Conservation (phyloP, 2,888 invertebrate species). For the Chesias legatella region DNA sequence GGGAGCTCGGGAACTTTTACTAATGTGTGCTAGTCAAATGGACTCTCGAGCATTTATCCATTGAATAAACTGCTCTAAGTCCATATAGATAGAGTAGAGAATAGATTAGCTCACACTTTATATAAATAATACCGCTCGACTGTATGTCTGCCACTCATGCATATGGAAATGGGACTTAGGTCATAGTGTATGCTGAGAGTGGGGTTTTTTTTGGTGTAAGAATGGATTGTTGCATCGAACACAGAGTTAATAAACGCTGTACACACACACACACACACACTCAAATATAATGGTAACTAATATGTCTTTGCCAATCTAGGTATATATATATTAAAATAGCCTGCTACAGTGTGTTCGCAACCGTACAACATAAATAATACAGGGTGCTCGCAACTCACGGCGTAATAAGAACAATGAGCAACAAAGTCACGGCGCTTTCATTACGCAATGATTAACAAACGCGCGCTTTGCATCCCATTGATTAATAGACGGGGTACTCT, state of each 20-base stretch:
- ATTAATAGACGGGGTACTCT: conserved; percentile 13
- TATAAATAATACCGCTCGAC: conserved; percentile 50
- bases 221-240: conserved; percentile 18
- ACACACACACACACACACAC: too few relatives aligned
- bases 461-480: conserved; percentile 16
- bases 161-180: conserved; percentile 75
- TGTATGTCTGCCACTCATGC: conserved; percentile 66
- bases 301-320: too few relatives aligned
- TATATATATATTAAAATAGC: too few relatives aligned
- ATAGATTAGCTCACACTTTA: conserved; percentile 35
- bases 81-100: conserved; percentile 46
- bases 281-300: conserved; percentile 1
- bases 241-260: too few relatives aligned
- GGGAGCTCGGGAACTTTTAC: conserved; percentile 71
- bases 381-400: conserved; percentile 8
- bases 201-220: conserved; percentile 20
- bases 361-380: conserved; percentile 3
- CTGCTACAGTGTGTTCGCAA: conserved; percentile 12
- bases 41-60: conserved; percentile 61
- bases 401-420: conserved; percentile 15
- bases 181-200: conserved; percentile 48
- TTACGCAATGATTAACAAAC: conserved; percentile 22
- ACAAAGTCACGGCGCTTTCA: conserved; percentile 21
- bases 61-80: conserved; percentile 55
- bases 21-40: conserved; percentile 79